Base-by-base conservation (phyloP, 2,888 invertebrate species). In the Nematopogon swammerdamellus region DNA sequence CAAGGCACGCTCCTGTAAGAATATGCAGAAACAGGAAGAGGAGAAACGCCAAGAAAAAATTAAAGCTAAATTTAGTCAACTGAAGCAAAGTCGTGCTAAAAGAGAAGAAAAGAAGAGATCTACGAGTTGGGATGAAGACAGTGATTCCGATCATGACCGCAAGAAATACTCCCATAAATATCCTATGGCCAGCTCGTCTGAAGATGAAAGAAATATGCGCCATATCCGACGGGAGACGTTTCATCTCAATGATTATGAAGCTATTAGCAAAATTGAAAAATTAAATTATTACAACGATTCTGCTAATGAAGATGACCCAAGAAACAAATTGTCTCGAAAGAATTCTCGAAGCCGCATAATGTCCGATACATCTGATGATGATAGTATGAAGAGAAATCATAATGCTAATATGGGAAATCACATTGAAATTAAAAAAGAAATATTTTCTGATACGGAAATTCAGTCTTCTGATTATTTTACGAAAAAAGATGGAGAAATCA, bases 1-100 rank as follows among this genome's bases (percentile, higher is more conserved):
- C 0, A 95, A 95, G 70, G 95, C 95, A 2, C 85, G 95, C 43
- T 94, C 95, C 19, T 94, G 93, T 60, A 94, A 95, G 70, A 95
- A 94, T 67, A 92, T 93, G 89, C 92, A 93, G 65, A 93, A 93
- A 64, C 88, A 92, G 64, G 92, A 92, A 63, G 93, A 94, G 68
- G 91, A 93, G 69, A 92, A 92, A 64, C 82, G 89, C 0, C 87
- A 88, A 66, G 87, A 90, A 66, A 93, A 93, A 63, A 86, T 92
- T 49, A 92, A 94, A 68, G 93, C 94, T 8, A 93, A 94, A 70
- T 95, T 95, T 64, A 89, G 88, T 57, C 91, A 92, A 62, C 65
- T 95, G 52, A 94, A 95, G 64, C 91, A 94, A 66, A 89, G 92
- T 61, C 82, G 93, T 55, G 92, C 92, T 2, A 91, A 93, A 63